A percentile compares a stretch with the other conserved stretches of the same genome.
Evolutionary conservation across 2,113 vertebrate species (phyloP).

Genomic region (Microcebus lehilahytsara): DNA sequence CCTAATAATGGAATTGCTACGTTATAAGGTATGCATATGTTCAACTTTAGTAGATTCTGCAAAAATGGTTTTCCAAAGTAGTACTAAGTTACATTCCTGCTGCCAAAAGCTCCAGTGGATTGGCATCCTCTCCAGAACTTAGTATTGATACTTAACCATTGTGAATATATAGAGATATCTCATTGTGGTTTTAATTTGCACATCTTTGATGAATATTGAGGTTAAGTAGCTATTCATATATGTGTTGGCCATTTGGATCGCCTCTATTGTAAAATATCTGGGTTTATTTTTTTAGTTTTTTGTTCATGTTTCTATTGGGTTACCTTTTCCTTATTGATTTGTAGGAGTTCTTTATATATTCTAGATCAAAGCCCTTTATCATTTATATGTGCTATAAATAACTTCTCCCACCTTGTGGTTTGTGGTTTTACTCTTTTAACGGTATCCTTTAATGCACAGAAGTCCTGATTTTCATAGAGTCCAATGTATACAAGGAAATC

Average conservation of each 20-base stretch:
- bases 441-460: background rate
- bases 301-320: background rate
- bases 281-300: background rate
- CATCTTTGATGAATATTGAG: background rate
- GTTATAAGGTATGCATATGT: background rate
- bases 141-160: background rate
- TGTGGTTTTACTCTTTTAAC: slow-evolving; percentile 13
- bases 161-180: background rate
- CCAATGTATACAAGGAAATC: background rate
- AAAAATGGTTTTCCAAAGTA: background rate
- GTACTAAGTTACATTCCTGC: background rate
- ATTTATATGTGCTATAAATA: background rate
- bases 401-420: background rate
- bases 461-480: background rate
- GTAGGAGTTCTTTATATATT: background rate
- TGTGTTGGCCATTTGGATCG: background rate
- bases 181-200: background rate
- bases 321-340: slow-evolving; percentile 34
- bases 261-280: background rate
- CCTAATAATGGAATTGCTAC: background rate
- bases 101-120: background rate
- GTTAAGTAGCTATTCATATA: background rate
- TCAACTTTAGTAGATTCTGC: background rate
- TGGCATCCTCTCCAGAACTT: background rate
- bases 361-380: background rate